phyloP scores from a whole-genome alignment of 2,113 vertebrate species.

The Malurus cyaneus region DNA sequence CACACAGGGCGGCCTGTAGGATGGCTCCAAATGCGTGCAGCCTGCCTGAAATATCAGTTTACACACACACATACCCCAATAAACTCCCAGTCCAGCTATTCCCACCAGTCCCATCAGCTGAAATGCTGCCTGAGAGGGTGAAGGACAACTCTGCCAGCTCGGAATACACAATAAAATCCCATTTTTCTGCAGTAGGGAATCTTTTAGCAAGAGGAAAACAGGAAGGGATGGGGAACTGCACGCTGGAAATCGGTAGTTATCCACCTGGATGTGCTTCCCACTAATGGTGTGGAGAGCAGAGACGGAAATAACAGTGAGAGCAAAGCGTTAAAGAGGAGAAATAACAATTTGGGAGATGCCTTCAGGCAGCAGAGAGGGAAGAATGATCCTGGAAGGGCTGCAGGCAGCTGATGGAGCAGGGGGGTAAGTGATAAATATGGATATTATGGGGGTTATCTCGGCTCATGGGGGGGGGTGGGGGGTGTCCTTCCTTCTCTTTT shows the following conservation, averaged over 20 bases:
- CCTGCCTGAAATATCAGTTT: background rate
- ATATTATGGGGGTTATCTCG: background rate
- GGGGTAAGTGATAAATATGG: background rate
- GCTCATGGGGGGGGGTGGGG: too few species aligned
- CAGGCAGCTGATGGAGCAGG: background rate
- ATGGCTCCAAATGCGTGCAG: background rate
- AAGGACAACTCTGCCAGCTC: background rate
- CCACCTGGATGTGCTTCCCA: background rate
- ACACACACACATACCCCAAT: background rate
- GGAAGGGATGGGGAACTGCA: background rate
- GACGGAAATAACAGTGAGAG: background rate
- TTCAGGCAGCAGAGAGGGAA: background rate
- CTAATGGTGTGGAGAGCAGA: background rate
- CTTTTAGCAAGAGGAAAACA: background rate
- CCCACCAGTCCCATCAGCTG: background rate
- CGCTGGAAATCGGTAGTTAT: background rate
- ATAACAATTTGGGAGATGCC: background rate
- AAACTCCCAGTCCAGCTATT: background rate
- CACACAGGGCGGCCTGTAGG: background rate
- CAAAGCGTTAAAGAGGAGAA: background rate
- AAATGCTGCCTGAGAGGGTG: accelerated
- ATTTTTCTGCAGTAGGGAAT: background rate
- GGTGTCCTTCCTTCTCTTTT: too few species aligned
- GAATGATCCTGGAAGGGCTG: background rate
- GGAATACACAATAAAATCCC: background rate